Percentiles rank a stretch among this genome's conserved stretches.
Evolutionary conservation across 1,140 invertebrate species (phyloP).

Genomic region (Platyscapa corneri): DNA sequence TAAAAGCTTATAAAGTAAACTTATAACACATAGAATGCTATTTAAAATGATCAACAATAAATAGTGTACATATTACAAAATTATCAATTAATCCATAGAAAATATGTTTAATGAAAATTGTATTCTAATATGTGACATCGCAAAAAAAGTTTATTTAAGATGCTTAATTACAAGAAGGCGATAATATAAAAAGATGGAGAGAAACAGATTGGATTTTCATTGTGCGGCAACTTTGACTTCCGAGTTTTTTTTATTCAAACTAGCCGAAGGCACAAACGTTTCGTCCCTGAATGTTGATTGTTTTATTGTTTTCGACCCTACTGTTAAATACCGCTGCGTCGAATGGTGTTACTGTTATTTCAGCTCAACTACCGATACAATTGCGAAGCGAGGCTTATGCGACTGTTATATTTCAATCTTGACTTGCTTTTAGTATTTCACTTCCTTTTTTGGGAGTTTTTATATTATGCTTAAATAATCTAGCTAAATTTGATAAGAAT

Average conservation of each 20-base stretch:
- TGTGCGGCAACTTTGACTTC: conserved; percentile 72
- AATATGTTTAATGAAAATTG: not conserved
- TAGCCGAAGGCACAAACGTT: conserved; percentile 12
- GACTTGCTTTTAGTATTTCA: not conserved
- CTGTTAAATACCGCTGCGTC: conserved; percentile 67
- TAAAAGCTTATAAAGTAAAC: no score
- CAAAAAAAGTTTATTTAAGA: conserved; percentile 12
- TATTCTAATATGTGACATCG: not conserved
- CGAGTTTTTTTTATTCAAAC: conserved; percentile 51
- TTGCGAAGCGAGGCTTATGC: conserved; percentile 55
- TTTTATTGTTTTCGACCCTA: conserved; percentile 74
- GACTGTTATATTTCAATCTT: not conserved
- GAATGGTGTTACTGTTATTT: conserved; percentile 71
- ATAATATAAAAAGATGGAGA: not conserved
- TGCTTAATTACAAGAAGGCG: conserved; percentile 42
- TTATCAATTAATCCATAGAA: not conserved
- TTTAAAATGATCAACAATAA: no score
- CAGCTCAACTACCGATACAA: conserved; percentile 63
- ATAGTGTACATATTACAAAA: not conserved
- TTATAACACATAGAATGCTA: no score
- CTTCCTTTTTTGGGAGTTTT: not conserved
- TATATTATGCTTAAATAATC: no score
- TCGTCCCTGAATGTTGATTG: conserved; percentile 64
- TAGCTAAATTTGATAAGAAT: no score
- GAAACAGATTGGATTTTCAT: conserved; percentile 52